Base-by-base conservation (phyloP, 2,113 vertebrate species). In the Poeciliopsis occidentalis region DNA sequence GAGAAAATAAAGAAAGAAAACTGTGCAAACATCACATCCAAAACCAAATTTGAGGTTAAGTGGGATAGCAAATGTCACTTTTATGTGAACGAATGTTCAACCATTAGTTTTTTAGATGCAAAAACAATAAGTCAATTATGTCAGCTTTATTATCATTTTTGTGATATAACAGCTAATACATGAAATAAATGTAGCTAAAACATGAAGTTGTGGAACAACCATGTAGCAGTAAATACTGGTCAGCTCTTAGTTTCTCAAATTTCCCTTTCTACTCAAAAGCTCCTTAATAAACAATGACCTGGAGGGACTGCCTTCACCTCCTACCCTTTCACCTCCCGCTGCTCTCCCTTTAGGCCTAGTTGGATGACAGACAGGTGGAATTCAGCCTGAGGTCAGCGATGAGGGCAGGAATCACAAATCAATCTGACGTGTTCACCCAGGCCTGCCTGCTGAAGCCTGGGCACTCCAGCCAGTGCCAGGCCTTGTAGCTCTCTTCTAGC, bases 351-450 rank as follows among this genome's bases (percentile, higher is more conserved):
- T 62, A 57, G 17, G 68, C 69, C n/a, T 64, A 44, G 39, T 67
- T 83, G 81, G 85, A 86, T 79, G 74, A 68, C 86, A 84, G 88
- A 88, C 91, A 92, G 92, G 92, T 93, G 89, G 89, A 93, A 80
- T 78, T 79, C 78, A 90, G 85, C 84, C 81, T 24, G 22, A 80
- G 90, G 90, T 93, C 87, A 60, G 83, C 64, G 73, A 60, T 24
- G 17, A 74, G 91, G 93, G 87, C 89, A 91, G 73, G 68, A 85
- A 31, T 94, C 87, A 91, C 82, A 75, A 94, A 92, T 93, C 87
- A 89, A 91, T 65, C 82, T 90, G 93, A 94, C 92, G 67, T 91
- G 92, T 93, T 89, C 92, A 92, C 68, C 82, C 91, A 94, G 86
- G 92, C 92, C 93, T 92, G 89, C 70, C 78, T 74, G 85, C 75